Conservation (phyloP, 2,113 vertebrate genomes). For the Serinus canaria region DNA sequence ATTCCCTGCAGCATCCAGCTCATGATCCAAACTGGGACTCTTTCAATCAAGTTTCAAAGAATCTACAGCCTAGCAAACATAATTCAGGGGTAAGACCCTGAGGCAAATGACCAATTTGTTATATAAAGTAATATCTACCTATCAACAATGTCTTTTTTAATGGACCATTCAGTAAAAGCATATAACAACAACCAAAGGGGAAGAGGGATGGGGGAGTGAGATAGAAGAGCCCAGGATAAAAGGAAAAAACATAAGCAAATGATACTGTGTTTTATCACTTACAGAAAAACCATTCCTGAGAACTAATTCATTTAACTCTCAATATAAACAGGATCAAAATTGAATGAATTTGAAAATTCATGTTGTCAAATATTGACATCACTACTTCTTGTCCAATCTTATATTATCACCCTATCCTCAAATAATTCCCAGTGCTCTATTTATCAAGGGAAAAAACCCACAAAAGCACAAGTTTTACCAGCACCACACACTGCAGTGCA, state of each 20-base stretch:
- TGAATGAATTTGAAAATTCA: background rate
- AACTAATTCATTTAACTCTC: background rate
- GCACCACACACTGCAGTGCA: background rate
- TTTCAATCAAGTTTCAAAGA: constrained; percentile 25
- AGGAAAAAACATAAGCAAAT: background rate
- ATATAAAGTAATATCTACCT: background rate
- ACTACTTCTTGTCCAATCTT: background rate
- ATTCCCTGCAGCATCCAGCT: background rate
- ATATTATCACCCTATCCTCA: background rate
- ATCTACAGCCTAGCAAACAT: background rate
- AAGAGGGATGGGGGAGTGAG: background rate
- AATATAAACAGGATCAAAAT: background rate
- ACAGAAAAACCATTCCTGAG: background rate
- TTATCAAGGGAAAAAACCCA: background rate
- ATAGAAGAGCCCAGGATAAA: background rate
- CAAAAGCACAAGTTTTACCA: background rate
- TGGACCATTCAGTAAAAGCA: background rate
- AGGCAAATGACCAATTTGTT: background rate
- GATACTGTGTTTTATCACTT: background rate
- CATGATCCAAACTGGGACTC: background rate
- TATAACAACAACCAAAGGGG: background rate
- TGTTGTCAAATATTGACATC: background rate
- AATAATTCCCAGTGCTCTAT: background rate
- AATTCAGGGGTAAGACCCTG: background rate
- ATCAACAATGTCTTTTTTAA: background rate